Base-by-base conservation (phyloP, 2,888 invertebrate genomes). In the Caenorhabditis doughertyi region DNA sequence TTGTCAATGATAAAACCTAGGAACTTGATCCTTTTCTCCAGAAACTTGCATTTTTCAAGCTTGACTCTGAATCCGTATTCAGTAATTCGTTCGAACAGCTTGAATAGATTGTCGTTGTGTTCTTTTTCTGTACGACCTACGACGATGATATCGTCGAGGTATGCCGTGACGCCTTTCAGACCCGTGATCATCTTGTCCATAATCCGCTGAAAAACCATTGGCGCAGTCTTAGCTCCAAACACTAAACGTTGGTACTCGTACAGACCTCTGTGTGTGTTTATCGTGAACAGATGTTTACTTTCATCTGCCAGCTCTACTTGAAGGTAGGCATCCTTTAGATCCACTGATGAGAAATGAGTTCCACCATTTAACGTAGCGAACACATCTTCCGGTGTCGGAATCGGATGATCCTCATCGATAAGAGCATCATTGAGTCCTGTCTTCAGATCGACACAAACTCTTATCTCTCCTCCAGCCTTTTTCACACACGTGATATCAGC, bases 321-420 rank as follows among this genome's bases (percentile, higher is more conserved):
- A n/a, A n/a, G n/a, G n/a, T n/a, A n/a, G n/a, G n/a, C n/a, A n/a
- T n/a, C n/a, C n/a, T n/a, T n/a, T n/a, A n/a, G n/a, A n/a, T n/a
- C n/a, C 18, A 89, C 42, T 29, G 83, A 70, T 0, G 84, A 73
- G 64, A 88, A 89, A 11, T 49, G 8, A 16, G 7, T 32, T 3
- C 84, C 83, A 27, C 86, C 88, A 47, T 81, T 85, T 51, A 23
- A 27, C 16, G 53, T 53, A 3, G 53, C 53, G 16, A 53, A 53
- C 1, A 53, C 53, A 27, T 86, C 81, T 9, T 89, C 88, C 4
- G 83, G 65, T 0, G 44, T 53, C 0, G 89, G 89, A 11, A 89
- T 23, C 9, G 89, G 89, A 53, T 89, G 81, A 11, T 81, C 55
- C 27, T 89, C 35, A 0, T 84, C 49, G n/a, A 70, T 79, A 0